Percentiles rank a stretch among this genome's conserved stretches.
Evolutionary conservation across 2,113 vertebrate species (phyloP).

Genomic region (Ciconia stormi): DNA sequence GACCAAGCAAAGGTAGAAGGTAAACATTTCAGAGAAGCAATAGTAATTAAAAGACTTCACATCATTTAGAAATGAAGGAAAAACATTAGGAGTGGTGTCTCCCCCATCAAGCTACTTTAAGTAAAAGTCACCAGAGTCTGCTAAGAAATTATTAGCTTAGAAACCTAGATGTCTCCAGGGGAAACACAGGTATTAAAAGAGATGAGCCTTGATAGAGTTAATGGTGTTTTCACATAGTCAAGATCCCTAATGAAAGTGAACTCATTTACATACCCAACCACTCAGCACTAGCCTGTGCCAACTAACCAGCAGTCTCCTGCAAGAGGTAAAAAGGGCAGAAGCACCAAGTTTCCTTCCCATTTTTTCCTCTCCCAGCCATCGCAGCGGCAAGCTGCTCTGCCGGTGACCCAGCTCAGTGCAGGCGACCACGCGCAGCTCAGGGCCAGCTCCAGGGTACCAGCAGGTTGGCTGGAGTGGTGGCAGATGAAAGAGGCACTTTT

Average conservation of each 20-base stretch:
- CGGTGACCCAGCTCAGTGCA: accelerated
- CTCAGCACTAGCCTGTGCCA: neutral
- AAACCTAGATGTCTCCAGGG: neutral
- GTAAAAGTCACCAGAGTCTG: neutral
- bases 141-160: neutral
- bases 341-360: neutral
- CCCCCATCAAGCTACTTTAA: neutral
- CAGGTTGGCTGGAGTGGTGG: neutral
- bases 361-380: neutral
- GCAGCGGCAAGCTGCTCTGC: neutral
- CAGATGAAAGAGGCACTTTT: neutral
- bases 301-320: neutral
- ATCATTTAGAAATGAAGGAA: neutral
- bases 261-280: neutral
- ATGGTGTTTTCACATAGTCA: neutral
- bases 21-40: neutral
- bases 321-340: neutral
- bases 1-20: neutral
- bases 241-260: neutral
- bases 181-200: neutral
- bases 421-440: accelerated
- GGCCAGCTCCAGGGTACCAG: neutral
- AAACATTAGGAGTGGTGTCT: neutral
- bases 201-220: neutral
- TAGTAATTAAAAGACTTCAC: neutral